Evolutionary conservation across 2,113 vertebrate genomes (phyloP).

Genomic region (Campylorhamphus procurvoides): DNA sequence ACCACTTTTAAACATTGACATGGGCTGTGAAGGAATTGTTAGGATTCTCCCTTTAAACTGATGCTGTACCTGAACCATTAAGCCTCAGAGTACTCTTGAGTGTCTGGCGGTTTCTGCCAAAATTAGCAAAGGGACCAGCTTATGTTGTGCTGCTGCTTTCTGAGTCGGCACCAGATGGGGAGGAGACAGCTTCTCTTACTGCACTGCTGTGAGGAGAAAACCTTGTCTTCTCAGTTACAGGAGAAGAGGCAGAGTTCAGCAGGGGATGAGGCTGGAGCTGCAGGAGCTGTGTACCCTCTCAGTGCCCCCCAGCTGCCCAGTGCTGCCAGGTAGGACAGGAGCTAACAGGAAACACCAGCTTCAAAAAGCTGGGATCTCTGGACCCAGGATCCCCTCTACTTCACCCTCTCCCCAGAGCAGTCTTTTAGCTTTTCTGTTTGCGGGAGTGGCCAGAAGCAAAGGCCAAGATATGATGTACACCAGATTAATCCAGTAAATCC

Average conservation of each 20-base stretch:
- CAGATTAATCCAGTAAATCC: neutral
- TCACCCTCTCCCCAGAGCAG: neutral
- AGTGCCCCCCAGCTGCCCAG: fast-evolving
- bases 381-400: neutral
- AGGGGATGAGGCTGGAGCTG: neutral
- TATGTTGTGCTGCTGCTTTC: fast-evolving
- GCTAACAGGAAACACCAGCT: neutral
- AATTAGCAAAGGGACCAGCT: neutral
- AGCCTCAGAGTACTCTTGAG: neutral
- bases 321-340: neutral
- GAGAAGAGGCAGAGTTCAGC: neutral
- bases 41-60: neutral
- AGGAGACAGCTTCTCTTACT: neutral
- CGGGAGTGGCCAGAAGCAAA: neutral
- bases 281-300: neutral
- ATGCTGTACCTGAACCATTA: neutral
- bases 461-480: neutral
- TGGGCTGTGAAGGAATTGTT: neutral
- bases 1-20: neutral
- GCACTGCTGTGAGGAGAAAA: neutral
- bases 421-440: neutral
- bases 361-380: neutral
- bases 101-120: neutral
- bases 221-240: neutral
- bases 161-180: neutral